phyloP scores from a whole-genome alignment of 2,797 vertebrate genomes.

The Acropternis orthonyx region DNA sequence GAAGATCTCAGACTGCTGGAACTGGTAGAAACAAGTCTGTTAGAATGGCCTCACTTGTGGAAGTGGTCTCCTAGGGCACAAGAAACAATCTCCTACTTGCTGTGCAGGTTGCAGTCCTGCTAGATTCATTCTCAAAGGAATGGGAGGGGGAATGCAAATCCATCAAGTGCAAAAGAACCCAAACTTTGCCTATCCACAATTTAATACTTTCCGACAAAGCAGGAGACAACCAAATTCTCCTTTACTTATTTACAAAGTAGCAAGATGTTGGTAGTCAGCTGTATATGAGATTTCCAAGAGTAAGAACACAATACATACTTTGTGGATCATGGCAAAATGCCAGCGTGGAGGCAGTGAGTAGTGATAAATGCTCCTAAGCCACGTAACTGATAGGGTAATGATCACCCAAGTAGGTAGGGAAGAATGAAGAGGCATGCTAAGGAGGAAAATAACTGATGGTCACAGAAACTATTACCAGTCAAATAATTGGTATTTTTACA shows the following conservation, averaged over 20 bases:
- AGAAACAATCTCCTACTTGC: background rate
- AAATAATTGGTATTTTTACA: background rate
- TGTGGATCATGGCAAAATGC: background rate
- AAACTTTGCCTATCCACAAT: background rate
- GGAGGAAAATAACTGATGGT: background rate
- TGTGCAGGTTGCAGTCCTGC: background rate
- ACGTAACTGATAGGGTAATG: background rate
- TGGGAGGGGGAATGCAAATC: background rate
- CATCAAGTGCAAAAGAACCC: background rate
- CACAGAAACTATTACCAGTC: background rate
- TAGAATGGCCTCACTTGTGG: background rate
- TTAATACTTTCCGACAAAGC: background rate
- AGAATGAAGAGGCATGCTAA: background rate
- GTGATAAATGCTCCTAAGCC: background rate
- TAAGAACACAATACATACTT: background rate
- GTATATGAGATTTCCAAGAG: background rate
- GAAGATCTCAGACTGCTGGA: rapidly evolving
- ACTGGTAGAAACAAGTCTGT: background rate
- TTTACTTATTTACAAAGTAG: background rate
- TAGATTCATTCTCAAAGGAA: background rate
- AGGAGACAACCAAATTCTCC: background rate
- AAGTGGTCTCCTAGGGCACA: background rate
- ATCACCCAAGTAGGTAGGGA: background rate
- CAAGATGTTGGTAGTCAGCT: background rate
- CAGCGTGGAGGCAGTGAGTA: background rate